Percentiles rank a stretch among this genome's conserved stretches.
Evolutionary conservation across 2,888 invertebrate species (phyloP).

Genomic region (Herminia tarsipennalis): DNA sequence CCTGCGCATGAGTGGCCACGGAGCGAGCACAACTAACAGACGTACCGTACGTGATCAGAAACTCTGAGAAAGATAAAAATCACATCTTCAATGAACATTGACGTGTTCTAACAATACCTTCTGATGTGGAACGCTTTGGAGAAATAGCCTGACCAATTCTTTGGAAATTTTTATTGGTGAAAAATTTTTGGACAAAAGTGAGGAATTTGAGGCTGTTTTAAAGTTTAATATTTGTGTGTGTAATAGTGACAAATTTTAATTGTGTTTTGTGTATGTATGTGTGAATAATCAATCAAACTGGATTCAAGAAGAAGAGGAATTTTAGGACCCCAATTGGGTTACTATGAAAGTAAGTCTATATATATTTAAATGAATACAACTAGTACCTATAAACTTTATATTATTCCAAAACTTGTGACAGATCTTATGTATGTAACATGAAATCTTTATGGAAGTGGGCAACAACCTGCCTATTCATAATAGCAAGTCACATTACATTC

Average conservation of each 20-base stretch:
- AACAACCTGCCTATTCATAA: neutral
- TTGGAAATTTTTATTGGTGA: slow-evolving; percentile 17
- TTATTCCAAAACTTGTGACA: no score
- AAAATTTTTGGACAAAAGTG: neutral
- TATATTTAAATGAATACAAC: no score
- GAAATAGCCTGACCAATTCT: neutral
- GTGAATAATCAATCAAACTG: slow-evolving; percentile 51
- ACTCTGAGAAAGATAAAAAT: slow-evolving; percentile 65
- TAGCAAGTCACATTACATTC: neutral
- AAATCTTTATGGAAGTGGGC: no score
- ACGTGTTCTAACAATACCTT: slow-evolving; percentile 26
- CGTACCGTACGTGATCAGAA: slow-evolving; percentile 72
- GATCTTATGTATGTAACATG: no score
- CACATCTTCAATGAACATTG: slow-evolving; percentile 53
- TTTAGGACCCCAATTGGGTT: slow-evolving; percentile 54
- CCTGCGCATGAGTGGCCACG: slow-evolving; percentile 32
- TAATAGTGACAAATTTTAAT: slow-evolving; percentile 35
- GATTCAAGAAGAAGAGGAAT: slow-evolving; percentile 67
- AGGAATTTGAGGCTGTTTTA: neutral
- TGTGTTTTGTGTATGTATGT: slow-evolving; percentile 28
- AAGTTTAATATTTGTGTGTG: slow-evolving; percentile 28
- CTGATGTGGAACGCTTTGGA: slow-evolving; percentile 1
- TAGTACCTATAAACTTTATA: no score
- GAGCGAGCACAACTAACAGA: slow-evolving; percentile 42
- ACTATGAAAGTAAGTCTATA: slow-evolving; percentile 56